Conservation (phyloP, 2,113 vertebrate genomes). For the Rostratula benghalensis region DNA sequence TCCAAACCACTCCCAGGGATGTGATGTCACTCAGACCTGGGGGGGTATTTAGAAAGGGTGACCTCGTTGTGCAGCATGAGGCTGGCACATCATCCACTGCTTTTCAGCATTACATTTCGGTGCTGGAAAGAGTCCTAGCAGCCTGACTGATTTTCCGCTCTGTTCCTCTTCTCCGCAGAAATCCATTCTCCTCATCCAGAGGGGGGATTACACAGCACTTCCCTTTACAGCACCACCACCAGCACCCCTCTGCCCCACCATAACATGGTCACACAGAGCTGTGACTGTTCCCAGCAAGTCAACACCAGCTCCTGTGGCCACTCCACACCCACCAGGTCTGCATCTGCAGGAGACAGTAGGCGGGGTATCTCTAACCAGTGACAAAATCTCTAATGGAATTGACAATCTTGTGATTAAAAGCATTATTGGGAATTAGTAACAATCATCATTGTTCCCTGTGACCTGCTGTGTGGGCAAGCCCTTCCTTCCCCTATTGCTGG, state of each 20-base stretch:
- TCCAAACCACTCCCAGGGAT: neutral
- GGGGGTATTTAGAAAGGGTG: neutral
- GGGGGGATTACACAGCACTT: neutral
- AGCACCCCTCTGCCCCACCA: neutral
- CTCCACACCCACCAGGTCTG: neutral
- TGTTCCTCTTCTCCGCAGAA: neutral
- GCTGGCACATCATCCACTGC: neutral
- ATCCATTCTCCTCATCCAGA: neutral
- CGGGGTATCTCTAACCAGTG: neutral
- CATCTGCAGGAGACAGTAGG: neutral
- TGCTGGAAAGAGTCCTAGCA: neutral
- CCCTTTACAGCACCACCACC: neutral
- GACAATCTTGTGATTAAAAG: neutral
- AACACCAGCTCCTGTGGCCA: neutral
- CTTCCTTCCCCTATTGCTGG: neutral
- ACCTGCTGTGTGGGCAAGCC: neutral
- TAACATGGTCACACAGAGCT: neutral
- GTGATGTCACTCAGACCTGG: neutral
- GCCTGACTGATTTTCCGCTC: neutral
- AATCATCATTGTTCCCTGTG: neutral
- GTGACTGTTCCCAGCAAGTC: neutral
- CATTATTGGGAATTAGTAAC: neutral
- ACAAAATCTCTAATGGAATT: neutral
- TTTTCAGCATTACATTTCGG: neutral
- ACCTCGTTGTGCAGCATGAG: neutral